phyloP scores from a whole-genome alignment of 2,797 vertebrate genomes.

The Schizothorax lantsangensis region DNA sequence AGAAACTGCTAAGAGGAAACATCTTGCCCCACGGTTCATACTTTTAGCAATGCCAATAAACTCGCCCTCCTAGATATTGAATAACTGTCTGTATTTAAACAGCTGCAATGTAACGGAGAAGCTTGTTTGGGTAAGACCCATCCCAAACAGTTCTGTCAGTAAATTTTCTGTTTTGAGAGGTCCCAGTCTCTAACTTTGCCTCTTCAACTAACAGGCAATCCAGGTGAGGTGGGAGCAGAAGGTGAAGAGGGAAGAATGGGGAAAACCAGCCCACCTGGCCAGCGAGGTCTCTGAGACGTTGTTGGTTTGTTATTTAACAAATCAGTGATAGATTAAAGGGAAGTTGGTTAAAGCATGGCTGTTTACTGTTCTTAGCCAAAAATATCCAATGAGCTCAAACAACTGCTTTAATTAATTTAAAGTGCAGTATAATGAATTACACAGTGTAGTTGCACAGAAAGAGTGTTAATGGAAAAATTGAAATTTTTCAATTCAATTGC shows the following conservation, averaged over 20 bases:
- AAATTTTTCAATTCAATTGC: neutral
- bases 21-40: constrained; percentile 61
- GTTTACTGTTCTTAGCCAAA: constrained; percentile 18
- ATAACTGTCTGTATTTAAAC: constrained; percentile 74
- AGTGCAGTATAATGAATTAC: neutral
- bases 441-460: neutral
- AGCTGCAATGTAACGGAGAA: constrained; percentile 70
- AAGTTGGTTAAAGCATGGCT: constrained; percentile 34
- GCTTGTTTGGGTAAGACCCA: constrained; percentile 76
- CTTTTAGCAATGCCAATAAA: constrained; percentile 56
- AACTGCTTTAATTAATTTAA: constrained; percentile 10
- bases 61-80: constrained; percentile 43
- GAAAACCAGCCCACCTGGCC: constrained; percentile 89
- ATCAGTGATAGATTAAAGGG: constrained; percentile 48
- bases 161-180: constrained; percentile 3
- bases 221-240: constrained; percentile 85
- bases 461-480: neutral
- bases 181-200: constrained; percentile 16
- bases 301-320: constrained; percentile 50
- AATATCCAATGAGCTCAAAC: constrained; percentile 17
- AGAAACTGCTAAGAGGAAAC: constrained; percentile 64
- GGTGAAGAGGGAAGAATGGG: constrained; percentile 90
- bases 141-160: constrained; percentile 67
- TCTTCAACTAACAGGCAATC: constrained; percentile 83
- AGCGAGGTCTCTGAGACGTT: constrained; percentile 79